Percentiles rank a stretch among this genome's conserved stretches.
phyloP scores from a whole-genome alignment of 2,797 vertebrate species.

The Pempheris klunzingeri region DNA sequence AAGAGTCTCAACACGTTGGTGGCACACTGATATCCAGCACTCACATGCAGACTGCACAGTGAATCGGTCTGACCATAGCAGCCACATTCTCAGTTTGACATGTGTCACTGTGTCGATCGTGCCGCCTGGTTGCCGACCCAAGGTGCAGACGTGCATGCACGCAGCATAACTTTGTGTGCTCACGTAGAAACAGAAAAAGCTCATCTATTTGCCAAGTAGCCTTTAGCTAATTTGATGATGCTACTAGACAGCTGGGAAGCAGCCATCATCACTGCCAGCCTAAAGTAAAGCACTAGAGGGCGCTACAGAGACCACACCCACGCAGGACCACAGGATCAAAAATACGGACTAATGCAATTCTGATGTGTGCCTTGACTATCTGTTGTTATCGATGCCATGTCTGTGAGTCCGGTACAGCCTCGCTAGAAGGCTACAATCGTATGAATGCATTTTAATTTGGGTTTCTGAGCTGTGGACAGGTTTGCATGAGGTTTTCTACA shows the following conservation, averaged over 20 bases:
- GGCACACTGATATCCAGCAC: neutral
- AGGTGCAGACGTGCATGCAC: slow-evolving; percentile 26
- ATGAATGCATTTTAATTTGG: slow-evolving; percentile 28
- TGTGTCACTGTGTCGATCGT: slow-evolving; percentile 54
- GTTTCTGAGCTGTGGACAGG: slow-evolving; percentile 25
- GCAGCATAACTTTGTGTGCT: neutral
- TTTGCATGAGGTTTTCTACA: slow-evolving; percentile 19
- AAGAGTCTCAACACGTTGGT: too few species aligned
- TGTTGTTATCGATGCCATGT: slow-evolving; percentile 51
- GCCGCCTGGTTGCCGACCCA: slow-evolving; percentile 51
- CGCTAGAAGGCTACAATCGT: slow-evolving; percentile 9
- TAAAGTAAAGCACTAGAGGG: slow-evolving; percentile 49
- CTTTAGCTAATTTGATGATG: slow-evolving; percentile 67
- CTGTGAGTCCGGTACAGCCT: slow-evolving; percentile 57
- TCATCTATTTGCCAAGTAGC: slow-evolving; percentile 75
- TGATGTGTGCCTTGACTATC: slow-evolving; percentile 83
- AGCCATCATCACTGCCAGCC: slow-evolving; percentile 78
- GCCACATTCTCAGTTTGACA: slow-evolving; percentile 40
- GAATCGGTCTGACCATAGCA: slow-evolving; percentile 39
- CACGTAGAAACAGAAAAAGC: neutral
- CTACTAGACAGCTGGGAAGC: slow-evolving; percentile 48
- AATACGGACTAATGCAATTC: slow-evolving; percentile 72
- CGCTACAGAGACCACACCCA: slow-evolving; percentile 41
- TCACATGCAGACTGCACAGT: neutral
- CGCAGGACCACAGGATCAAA: slow-evolving; percentile 44